Percentiles rank a stretch among this genome's conserved stretches.
These are phyloP conservation scores for Troilus luridus DNA, from an alignment of 2,888 invertebrate genomes.

Conservation along the genomic window DNA sequence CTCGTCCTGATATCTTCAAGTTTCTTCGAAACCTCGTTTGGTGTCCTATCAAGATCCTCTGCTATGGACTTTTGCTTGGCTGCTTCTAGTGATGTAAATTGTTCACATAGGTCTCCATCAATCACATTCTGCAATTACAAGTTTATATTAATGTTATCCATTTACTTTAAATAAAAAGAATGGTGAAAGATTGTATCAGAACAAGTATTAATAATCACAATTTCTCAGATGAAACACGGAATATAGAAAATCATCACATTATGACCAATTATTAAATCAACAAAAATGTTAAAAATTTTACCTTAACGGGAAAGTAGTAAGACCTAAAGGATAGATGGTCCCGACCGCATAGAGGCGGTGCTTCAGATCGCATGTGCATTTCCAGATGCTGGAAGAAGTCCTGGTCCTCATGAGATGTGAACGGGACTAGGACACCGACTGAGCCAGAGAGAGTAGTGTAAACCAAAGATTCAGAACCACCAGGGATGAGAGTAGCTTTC, in stretches of 20 bases:
- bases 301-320: slow-evolving; percentile 97
- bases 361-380: slow-evolving; percentile 99
- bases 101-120: slow-evolving; percentile 99
- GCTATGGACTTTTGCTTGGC: slow-evolving; percentile 96
- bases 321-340: slow-evolving; percentile 98
- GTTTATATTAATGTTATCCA: background rate
- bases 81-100: slow-evolving; percentile 95
- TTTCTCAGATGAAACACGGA: slow-evolving; percentile 43
- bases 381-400: slow-evolving; percentile 99
- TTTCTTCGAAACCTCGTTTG: slow-evolving; percentile 98
- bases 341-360: slow-evolving; percentile 95
- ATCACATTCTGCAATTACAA: slow-evolving; percentile 87
- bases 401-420: slow-evolving; percentile 96
- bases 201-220: slow-evolving; percentile 10
- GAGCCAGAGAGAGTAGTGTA: slow-evolving; percentile 97
- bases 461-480: slow-evolving; percentile 95
- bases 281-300: slow-evolving; percentile 68
- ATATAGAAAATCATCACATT: background rate
- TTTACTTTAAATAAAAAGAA: background rate
- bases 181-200: background rate
- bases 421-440: slow-evolving; percentile 93
- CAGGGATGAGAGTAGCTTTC: slow-evolving; percentile 96
- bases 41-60: slow-evolving; percentile 93
- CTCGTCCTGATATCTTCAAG: slow-evolving; percentile 98
- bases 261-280: background rate